Conservation (phyloP, 1,140 invertebrate species). For the Tetragnatha versicolor region DNA sequence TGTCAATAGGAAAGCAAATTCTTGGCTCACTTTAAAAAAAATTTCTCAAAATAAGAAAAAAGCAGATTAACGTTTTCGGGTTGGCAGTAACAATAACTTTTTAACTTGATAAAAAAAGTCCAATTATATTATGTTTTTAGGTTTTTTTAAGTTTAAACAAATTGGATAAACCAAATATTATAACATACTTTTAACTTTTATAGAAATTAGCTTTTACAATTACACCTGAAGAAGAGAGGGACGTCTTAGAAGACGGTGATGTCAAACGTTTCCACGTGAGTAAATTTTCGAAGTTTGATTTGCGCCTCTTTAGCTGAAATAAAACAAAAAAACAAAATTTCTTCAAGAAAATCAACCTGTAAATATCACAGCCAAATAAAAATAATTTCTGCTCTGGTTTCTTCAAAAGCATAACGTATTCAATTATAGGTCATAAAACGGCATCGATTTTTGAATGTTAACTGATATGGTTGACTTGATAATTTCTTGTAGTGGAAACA, state of each 20-base stretch:
- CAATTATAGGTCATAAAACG: no score
- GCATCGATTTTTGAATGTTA: background rate
- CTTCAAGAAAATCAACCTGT: background rate
- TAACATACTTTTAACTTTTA: background rate
- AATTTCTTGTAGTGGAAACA: conserved; percentile 49
- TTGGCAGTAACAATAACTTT: no score
- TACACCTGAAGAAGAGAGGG: conserved; percentile 52
- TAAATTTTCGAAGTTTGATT: background rate
- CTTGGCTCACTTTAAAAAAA: no score
- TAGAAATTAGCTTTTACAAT: conserved; percentile 53
- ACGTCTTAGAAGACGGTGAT: conserved; percentile 18
- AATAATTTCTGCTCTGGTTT: background rate
- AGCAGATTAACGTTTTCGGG: no score
- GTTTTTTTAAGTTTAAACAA: no score
- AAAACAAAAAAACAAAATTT: background rate
- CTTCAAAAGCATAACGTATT: background rate
- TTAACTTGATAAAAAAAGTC: no score
- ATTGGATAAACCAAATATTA: no score
- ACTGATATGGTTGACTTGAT: background rate
- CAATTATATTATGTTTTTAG: no score
- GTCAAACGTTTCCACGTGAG: conserved; percentile 52
- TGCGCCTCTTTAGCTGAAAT: no score
- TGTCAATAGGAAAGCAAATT: no score
- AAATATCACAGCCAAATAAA: background rate
- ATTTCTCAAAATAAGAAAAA: no score